Percentiles rank a stretch among this genome's conserved stretches.
Evolutionary conservation across 2,888 invertebrate species (phyloP).

Genomic region (Drosophila heteroneura): DNA sequence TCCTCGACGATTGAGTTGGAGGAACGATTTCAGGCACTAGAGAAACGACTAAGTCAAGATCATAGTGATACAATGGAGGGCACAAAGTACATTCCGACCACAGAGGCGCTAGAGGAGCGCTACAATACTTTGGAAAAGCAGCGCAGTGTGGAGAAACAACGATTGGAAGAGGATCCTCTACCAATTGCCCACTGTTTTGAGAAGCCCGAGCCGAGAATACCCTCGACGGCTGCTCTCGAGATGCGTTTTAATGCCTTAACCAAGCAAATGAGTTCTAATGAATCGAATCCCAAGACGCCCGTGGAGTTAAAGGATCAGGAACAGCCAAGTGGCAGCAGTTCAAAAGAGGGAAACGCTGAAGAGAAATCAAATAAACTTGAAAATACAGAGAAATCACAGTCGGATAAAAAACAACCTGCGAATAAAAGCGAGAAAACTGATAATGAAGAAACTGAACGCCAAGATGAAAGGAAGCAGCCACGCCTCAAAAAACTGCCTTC

Average conservation of each 20-base stretch:
- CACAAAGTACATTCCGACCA: conserved; percentile 73
- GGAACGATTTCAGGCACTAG: conserved; percentile 72
- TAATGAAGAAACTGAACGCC: conserved; percentile 9
- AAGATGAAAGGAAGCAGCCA: conserved; percentile 24
- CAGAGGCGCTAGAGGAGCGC: conserved; percentile 62
- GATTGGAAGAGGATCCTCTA: conserved; percentile 5
- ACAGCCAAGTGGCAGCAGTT: conserved; percentile 22
- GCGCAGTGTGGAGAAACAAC: conserved; percentile 60
- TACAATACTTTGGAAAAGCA: conserved; percentile 65
- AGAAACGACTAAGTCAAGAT: conserved; percentile 72
- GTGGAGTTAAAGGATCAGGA: conserved; percentile 50
- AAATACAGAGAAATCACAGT: conserved; percentile 22
- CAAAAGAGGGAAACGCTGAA: conserved; percentile 38
- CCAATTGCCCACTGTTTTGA: conserved; percentile 11
- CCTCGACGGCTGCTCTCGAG: conserved; percentile 72
- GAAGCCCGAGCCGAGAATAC: conserved; percentile 61
- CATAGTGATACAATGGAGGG: conserved; percentile 22
- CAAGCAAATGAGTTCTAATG: conserved; percentile 64
- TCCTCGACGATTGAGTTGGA: conserved; percentile 80
- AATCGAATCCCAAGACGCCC: conserved; percentile 56
- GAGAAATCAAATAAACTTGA: conserved; percentile 43
- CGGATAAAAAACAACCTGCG: conserved; percentile 32
- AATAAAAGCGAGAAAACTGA: conserved; percentile 27
- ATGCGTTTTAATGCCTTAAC: conserved; percentile 64
- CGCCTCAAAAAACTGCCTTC: conserved; percentile 72